phyloP scores from a whole-genome alignment of 30 jellyfish, hydroid and myxozoan species.

The Sanderia malayensis region DNA sequence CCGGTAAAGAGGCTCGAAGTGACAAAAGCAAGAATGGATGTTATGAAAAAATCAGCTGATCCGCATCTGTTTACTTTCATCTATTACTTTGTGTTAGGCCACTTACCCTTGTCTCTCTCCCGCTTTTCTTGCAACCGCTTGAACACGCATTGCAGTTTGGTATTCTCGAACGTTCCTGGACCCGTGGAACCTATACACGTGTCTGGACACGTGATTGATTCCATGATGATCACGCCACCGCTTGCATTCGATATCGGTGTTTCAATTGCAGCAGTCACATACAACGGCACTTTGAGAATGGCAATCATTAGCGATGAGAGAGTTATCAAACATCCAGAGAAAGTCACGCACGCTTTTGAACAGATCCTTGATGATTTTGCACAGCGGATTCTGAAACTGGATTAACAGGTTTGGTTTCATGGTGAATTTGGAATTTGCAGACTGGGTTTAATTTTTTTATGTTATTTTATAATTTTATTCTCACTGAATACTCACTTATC shows the following conservation, averaged over 20 bases:
- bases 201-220: constrained; percentile 64
- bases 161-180: constrained; percentile 95
- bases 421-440: no score
- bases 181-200: constrained; percentile 79
- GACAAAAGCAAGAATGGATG: constrained; percentile 62
- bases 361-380: constrained; percentile 51
- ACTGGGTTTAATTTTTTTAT: no score
- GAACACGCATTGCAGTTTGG: constrained; percentile 78
- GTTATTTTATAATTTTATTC: no score
- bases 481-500: no score
- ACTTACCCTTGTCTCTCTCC: constrained; percentile 75
- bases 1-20: constrained; percentile 76
- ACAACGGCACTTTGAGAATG: constrained; percentile 64
- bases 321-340: constrained; percentile 79
- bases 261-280: constrained; percentile 82
- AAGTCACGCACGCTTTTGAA: constrained; percentile 76
- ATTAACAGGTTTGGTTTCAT: no score
- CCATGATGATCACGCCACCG: constrained; percentile 96
- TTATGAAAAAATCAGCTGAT: constrained; percentile 74
- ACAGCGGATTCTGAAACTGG: constrained; percentile 21
- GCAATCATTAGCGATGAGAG: constrained; percentile 87
- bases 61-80: constrained; percentile 93
- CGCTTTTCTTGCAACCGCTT: constrained; percentile 66
- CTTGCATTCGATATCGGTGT: constrained; percentile 92
- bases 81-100: constrained; percentile 71